A percentile compares a stretch with the other conserved stretches of the same genome.
Evolutionary conservation across 2,888 invertebrate genomes (phyloP).

Genomic region (Machimus rusticus): DNA sequence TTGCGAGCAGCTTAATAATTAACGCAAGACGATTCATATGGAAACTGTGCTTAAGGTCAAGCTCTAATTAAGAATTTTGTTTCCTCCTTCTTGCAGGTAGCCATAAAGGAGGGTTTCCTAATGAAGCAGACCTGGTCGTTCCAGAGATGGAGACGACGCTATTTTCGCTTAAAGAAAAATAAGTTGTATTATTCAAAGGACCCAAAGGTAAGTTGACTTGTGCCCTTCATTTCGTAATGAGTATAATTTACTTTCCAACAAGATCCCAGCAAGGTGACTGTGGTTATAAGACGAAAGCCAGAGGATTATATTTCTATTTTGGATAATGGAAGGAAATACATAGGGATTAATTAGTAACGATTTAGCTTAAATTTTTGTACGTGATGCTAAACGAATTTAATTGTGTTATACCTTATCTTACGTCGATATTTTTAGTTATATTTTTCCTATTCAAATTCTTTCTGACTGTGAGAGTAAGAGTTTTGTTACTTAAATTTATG

Average conservation of each 20-base stretch:
- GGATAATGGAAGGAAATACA: not conserved
- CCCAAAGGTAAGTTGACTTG: slow-evolving; percentile 72
- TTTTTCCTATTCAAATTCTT: not conserved
- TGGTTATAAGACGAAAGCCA: not conserved
- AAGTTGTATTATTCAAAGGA: slow-evolving; percentile 88
- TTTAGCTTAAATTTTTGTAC: not conserved
- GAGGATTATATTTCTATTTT: not conserved
- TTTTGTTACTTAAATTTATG: too few species aligned
- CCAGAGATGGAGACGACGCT: slow-evolving; percentile 85
- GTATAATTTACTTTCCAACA: not conserved
- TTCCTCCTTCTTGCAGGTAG: slow-evolving; percentile 60
- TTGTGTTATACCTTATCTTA: not conserved
- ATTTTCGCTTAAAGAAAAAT: slow-evolving; percentile 83
- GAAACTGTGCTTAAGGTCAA: not conserved
- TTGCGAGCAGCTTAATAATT: not conserved
- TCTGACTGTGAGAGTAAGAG: not conserved
- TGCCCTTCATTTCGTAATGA: not conserved
- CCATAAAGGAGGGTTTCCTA: slow-evolving; percentile 81
- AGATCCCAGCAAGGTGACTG: not conserved
- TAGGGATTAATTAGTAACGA: not conserved
- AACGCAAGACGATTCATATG: not conserved
- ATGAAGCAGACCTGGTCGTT: slow-evolving; percentile 88
- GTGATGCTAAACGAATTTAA: not conserved
- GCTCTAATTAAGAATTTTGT: not conserved
- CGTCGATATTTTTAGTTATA: not conserved